A percentile compares a stretch with the other conserved stretches of the same genome.
These are phyloP conservation scores for Hydrochoerus hydrochaeris DNA, from an alignment of 2,113 vertebrate species.

Conservation along the genomic window DNA sequence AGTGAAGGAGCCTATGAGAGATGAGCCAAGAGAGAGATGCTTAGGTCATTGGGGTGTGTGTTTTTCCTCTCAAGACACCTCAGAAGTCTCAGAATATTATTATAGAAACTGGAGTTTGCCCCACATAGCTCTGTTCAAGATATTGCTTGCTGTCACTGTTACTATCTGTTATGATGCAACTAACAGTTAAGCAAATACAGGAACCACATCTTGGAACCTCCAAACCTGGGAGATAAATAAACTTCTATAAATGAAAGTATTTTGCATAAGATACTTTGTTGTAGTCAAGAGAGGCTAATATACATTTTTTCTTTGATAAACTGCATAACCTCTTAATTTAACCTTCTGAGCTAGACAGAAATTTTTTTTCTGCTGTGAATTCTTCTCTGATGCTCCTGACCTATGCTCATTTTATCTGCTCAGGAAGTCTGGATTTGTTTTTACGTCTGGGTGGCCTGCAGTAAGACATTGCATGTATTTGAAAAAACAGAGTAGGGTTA, in stretches of 20 bases:
- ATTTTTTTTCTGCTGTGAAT: background rate
- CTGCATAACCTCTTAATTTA: background rate
- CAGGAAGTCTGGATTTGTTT: background rate
- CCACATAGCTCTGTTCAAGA: background rate
- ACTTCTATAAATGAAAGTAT: background rate
- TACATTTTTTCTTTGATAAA: background rate
- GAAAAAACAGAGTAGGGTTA: background rate
- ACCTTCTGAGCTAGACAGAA: background rate
- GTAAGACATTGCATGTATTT: background rate
- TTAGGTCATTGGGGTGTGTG: background rate
- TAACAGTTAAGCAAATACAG: background rate
- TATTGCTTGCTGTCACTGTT: background rate
- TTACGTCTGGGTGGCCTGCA: background rate
- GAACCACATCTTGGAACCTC: no score
- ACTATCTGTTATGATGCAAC: background rate
- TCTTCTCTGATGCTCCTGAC: background rate
- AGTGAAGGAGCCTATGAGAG: background rate
- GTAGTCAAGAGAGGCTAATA: background rate
- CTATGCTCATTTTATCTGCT: no score
- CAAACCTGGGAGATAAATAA: background rate
- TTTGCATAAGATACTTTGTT: background rate
- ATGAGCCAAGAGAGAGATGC: no score
- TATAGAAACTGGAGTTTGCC: background rate
- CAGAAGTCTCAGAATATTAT: no score
- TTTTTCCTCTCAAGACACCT: background rate